Conservation (phyloP, 2,113 vertebrate species). For the Python bivittatus region DNA sequence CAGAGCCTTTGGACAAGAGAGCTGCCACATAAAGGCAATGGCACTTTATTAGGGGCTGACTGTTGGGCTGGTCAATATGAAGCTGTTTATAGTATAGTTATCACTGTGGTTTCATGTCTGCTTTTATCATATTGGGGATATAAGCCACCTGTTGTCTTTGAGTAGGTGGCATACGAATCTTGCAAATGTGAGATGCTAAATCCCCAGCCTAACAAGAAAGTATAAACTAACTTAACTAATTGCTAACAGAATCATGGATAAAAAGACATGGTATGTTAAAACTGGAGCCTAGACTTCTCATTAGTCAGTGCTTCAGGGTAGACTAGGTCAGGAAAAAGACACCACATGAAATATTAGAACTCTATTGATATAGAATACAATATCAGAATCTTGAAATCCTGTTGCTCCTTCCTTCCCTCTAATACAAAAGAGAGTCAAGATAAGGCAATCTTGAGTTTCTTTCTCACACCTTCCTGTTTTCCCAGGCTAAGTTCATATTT, state of each 20-base stretch:
- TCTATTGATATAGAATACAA: background rate
- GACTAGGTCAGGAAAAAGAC: too few species aligned
- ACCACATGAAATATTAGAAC: background rate
- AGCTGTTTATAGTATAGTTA: background rate
- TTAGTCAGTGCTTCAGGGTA: background rate
- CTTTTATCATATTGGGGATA: background rate
- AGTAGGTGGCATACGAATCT: background rate
- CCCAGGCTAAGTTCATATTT: background rate
- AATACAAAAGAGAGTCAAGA: background rate
- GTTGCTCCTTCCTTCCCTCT: background rate
- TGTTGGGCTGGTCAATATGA: background rate
- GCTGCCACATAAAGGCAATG: background rate
- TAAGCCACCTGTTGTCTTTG: background rate
- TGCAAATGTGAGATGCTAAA: background rate
- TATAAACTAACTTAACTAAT: background rate
- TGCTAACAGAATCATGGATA: background rate
- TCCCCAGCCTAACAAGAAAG: background rate
- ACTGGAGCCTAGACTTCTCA: background rate
- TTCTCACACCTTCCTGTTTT: background rate
- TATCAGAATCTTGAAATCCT: too few species aligned
- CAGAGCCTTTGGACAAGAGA: background rate
- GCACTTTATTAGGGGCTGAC: background rate
- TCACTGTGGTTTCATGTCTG: background rate
- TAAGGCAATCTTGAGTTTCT: background rate
- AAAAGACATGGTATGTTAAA: background rate